phyloP scores from a whole-genome alignment of 1,140 invertebrate genomes.

The Antheraea mylitta region DNA sequence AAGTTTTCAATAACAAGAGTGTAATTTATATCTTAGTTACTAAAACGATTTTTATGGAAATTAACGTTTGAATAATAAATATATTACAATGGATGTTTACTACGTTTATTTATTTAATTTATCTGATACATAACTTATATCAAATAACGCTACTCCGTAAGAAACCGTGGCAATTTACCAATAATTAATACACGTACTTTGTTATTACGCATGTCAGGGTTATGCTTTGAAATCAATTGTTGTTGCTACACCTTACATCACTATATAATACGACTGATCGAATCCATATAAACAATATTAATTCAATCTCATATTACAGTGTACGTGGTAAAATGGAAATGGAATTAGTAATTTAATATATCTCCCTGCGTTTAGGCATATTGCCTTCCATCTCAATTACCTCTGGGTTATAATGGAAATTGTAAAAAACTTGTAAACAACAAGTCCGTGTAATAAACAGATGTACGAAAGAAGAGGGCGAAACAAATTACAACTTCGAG shows the following conservation, averaged over 20 bases:
- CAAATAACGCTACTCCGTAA: neutral
- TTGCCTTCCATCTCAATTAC: constrained; percentile 16
- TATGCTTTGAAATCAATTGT: neutral
- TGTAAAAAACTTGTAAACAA: constrained; percentile 47
- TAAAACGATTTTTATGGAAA: too few relatives aligned
- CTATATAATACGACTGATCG: neutral
- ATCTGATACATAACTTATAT: too few relatives aligned
- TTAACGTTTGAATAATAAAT: too few relatives aligned
- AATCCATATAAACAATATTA: neutral
- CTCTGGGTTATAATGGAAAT: constrained; percentile 37
- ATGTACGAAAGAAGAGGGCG: constrained; percentile 52
- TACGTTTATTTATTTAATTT: too few relatives aligned
- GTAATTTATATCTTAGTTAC: too few relatives aligned
- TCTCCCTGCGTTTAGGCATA: neutral
- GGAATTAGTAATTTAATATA: neutral
- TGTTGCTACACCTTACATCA: neutral
- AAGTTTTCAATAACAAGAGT: neutral
- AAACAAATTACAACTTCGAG: constrained; percentile 74
- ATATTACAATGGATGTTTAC: too few relatives aligned
- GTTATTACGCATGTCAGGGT: neutral
- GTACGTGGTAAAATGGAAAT: neutral
- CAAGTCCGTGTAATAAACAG: constrained; percentile 59
- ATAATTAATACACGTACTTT: neutral
- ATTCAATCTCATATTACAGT: neutral
- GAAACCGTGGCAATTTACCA: neutral